Evolutionary conservation across 2,888 invertebrate genomes (phyloP).

Genomic region (Cantharis lateralis): DNA sequence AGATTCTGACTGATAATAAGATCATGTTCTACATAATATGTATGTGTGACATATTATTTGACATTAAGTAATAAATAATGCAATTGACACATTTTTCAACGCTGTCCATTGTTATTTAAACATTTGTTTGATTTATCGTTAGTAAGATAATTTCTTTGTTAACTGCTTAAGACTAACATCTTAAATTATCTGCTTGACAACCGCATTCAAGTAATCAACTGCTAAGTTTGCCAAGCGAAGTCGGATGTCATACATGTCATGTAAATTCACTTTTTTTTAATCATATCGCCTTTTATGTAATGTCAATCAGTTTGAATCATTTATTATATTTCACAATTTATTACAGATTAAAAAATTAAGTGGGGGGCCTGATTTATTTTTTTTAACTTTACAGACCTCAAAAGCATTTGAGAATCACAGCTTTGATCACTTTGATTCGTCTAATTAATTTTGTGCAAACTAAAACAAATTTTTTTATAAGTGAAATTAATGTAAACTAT

Average conservation of each 20-base stretch:
- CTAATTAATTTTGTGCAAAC: too few species aligned
- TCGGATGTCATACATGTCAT: not conserved
- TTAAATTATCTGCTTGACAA: not conserved
- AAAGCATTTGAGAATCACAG: too few species aligned
- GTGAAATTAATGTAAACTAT: slow-evolving; percentile 7
- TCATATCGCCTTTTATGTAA: not conserved
- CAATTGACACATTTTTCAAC: too few species aligned
- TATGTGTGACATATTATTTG: not conserved
- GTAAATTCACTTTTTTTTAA: not conserved
- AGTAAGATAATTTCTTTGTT: not conserved
- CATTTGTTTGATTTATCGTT: not conserved
- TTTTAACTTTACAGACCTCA: not conserved
- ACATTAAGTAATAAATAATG: too few species aligned
- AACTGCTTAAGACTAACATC: not conserved
- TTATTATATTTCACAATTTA: too few species aligned
- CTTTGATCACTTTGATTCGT: too few species aligned
- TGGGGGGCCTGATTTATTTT: not conserved
- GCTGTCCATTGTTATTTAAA: too few species aligned
- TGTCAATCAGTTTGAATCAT: not conserved
- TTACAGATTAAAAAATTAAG: not conserved
- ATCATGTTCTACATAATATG: too few species aligned
- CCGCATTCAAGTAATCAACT: not conserved
- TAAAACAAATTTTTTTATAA: not conserved
- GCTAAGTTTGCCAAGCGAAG: not conserved
- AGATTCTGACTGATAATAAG: too few species aligned